These are phyloP conservation scores for Sula dactylatra DNA, from an alignment of 2,113 vertebrate genomes.

Conservation along the genomic window DNA sequence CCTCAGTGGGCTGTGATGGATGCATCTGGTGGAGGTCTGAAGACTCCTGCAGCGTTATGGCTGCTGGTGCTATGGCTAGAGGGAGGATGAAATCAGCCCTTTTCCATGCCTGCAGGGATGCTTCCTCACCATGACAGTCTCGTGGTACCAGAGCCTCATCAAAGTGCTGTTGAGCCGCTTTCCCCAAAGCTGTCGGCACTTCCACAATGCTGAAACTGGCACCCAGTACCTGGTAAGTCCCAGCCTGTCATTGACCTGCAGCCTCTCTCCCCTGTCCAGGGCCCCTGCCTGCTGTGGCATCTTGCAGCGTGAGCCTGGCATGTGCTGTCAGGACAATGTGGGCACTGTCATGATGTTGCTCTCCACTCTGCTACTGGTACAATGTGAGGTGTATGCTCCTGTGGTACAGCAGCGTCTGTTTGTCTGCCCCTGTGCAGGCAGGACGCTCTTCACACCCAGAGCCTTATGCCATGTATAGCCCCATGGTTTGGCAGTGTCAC, in stretches of 20 bases:
- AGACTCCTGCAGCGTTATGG: not conserved
- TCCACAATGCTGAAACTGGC: constrained; percentile 85
- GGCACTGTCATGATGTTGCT: not conserved
- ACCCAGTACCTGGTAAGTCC: constrained; percentile 93
- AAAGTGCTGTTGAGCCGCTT: constrained; percentile 93
- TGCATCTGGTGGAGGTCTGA: not conserved
- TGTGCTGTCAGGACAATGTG: not conserved
- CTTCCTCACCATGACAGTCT: constrained; percentile 93
- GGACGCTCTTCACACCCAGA: not conserved
- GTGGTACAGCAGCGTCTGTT: not conserved
- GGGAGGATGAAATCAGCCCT: not conserved
- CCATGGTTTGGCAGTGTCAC: not conserved
- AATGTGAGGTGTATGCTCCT: not conserved
- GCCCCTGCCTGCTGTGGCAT: not conserved
- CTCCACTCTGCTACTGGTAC: not conserved
- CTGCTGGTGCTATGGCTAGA: not conserved
- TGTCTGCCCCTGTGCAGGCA: not conserved
- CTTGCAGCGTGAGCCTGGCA: not conserved
- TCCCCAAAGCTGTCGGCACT: constrained; percentile 96
- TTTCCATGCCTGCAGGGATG: constrained; percentile 79
- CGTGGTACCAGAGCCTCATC: constrained; percentile 98
- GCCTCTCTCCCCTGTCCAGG: not conserved
- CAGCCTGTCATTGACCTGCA: not conserved
- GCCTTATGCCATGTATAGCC: not conserved
- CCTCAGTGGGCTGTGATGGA: not conserved